Evolutionary conservation across 30 jellyfish, hydroid and myxozoan species (phyloP), one percentile per base, ranked within the genome.

Genomic region (Hydractinia echinata): DNA sequence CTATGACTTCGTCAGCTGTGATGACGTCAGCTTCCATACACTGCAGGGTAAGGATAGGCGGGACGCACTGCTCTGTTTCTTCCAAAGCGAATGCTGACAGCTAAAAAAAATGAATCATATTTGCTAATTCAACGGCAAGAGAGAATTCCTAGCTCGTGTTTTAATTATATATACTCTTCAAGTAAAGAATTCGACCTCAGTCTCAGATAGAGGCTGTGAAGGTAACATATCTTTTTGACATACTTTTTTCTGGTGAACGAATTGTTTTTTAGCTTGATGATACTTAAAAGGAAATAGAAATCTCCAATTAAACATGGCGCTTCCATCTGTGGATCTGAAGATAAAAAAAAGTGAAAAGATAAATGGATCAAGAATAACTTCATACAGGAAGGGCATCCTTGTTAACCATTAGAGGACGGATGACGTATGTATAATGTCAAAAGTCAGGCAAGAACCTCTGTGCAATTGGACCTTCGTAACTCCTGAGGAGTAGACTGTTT

Each of bases 251-350:
- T 83, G 86, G 54, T 84, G 73, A 54, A 89, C 84, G 18, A 94
- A 54, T 76, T 87, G 89, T 62, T 84, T 89, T 77, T 89, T 89
- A 20, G 99, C 95, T 58, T 90, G 88, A 64, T 88, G 92, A 67
- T 72, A 94, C 67, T 79, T 68, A 67, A 94, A 85, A 10, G 88
- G 88, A 66, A 89, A 88, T 10, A 89, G 73, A 66, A 94, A 94
- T 67, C 99, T 76, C 99, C 99, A 94, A 78, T 94, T 89, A 79
- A 94, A 94, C 95, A 82, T 81, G 10, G 97, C 99, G 64, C 83
- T 76, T 6, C 99, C 99, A 71, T 88, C 96, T 4, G 96, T 82
- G 18, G 99, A 94, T 66, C 99, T 94, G 58, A 4, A 71, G 54
- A 6, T 5, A 55, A 8, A 56, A 51, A 73, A 53, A n/a, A 13